phyloP scores from a whole-genome alignment of 2,888 invertebrate species.

The Hoplodrina ambigua region DNA sequence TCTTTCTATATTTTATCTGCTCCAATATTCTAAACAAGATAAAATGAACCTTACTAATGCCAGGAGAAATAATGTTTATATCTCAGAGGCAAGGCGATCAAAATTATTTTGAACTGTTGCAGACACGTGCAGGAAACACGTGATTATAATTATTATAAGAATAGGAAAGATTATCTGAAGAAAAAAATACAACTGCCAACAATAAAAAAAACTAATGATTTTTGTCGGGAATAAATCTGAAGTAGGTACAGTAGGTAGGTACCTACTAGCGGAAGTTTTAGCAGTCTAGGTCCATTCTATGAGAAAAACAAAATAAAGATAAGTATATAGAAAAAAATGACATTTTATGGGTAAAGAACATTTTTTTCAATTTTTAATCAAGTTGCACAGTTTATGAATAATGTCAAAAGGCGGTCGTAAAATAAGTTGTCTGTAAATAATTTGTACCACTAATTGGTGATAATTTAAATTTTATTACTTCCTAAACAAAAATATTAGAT shows the following conservation, averaged over 20 bases:
- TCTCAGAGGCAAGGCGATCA: slow-evolving; percentile 25
- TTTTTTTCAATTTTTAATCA: slow-evolving; percentile 3
- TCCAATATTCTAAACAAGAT: slow-evolving; percentile 41
- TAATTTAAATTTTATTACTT: neutral
- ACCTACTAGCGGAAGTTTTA: neutral
- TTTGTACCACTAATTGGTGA: neutral
- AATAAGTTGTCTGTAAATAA: neutral
- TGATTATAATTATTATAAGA: slow-evolving; percentile 19
- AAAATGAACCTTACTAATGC: slow-evolving; percentile 49
- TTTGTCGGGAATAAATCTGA: neutral
- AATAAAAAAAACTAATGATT: slow-evolving; percentile 1
- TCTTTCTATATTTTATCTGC: slow-evolving; percentile 54
- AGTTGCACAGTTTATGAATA: neutral
- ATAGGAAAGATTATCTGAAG: slow-evolving; percentile 17
- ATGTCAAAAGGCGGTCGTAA: neutral
- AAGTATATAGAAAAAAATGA: too few species aligned
- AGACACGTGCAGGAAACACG: slow-evolving; percentile 21
- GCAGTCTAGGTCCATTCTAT: too few species aligned
- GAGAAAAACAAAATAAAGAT: too few species aligned
- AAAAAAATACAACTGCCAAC: slow-evolving; percentile 1
- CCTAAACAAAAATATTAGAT: neutral
- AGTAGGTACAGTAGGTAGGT: neutral
- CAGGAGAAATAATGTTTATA: slow-evolving; percentile 29
- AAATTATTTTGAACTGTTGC: slow-evolving; percentile 43
- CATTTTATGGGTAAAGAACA: neutral